Base-by-base conservation (phyloP, 1,140 invertebrate genomes). In the Phthorimaea operculella region DNA sequence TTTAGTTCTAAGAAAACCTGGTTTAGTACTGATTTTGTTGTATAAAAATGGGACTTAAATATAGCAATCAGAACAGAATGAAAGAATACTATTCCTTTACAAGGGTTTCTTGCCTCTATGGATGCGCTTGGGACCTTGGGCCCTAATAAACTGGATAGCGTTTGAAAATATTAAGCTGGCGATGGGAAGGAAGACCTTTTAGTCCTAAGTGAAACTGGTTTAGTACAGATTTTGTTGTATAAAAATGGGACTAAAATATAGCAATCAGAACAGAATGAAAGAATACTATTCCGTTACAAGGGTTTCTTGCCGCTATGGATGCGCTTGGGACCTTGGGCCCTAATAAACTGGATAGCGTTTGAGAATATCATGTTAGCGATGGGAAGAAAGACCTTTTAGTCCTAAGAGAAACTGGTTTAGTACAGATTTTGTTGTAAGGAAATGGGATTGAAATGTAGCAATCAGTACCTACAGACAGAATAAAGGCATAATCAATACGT, bases 21-120 rank as follows among this genome's bases (percentile, higher is more conserved):
- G n/a, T n/a, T n/a, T n/a, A n/a, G n/a, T n/a, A n/a, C n/a, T n/a
- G n/a, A n/a, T n/a, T n/a, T n/a, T n/a, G n/a, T n/a, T n/a, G n/a
- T n/a, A n/a, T n/a, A n/a, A n/a, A n/a, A n/a, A n/a, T n/a, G n/a
- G n/a, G n/a, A n/a, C n/a, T n/a, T n/a, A n/a, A n/a, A n/a, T 97
- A n/a, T 84, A 91, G 17, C 92, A 97, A 88, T 98, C 97, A 15
- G 90, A 98, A n/a, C 90, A 88, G 71, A 91, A 93, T 72, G 97
- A 99, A 90, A 96, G 97, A 28, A 87, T 96, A 57, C 84, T 90
- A 54, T 95, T 96, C 3, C 83, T 99, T 0, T 99, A 98, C 79
- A 97, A 97, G 87, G 97, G 97, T 33, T 98, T 98, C 75, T 79
- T 98, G 47, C 97, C 97, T 8, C 94, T 95, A 10, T 98, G 96